Conservation (phyloP, 2,888 invertebrate species). For the Epirrhoe alternata region DNA sequence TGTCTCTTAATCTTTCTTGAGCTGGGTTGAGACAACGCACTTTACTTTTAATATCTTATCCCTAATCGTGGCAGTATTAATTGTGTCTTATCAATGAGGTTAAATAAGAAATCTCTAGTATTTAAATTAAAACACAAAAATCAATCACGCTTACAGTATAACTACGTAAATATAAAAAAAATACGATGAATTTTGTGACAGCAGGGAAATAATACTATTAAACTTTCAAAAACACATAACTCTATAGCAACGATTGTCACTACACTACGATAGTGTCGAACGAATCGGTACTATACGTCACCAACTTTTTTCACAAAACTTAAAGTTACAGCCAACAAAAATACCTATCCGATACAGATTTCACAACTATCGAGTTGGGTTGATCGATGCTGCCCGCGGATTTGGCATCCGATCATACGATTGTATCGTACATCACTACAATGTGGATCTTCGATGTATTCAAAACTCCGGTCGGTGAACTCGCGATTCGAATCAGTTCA, state of each 20-base stretch:
- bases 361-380: constrained; percentile 40
- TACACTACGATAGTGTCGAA: not conserved
- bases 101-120: too few species aligned
- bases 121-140: too few species aligned
- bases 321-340: constrained; percentile 29
- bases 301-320: constrained; percentile 22
- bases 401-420: constrained; percentile 64
- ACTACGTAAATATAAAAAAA: not conserved
- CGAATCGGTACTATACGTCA: constrained; percentile 14
- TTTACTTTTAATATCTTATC: constrained; percentile 8
- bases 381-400: constrained; percentile 52
- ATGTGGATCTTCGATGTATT: constrained; percentile 45
- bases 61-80: not conserved
- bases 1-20: constrained; percentile 35
- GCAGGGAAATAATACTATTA: not conserved
- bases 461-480: constrained; percentile 32
- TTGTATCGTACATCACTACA: constrained; percentile 45
- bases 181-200: not conserved
- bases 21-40: constrained; percentile 15
- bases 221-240: not conserved
- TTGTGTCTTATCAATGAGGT: not conserved
- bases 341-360: constrained; percentile 32
- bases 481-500: constrained; percentile 23
- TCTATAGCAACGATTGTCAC: constrained; percentile 11
- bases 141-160: not conserved